phyloP scores from a whole-genome alignment of 2,113 vertebrate species.

The Tachysurus vachellii region DNA sequence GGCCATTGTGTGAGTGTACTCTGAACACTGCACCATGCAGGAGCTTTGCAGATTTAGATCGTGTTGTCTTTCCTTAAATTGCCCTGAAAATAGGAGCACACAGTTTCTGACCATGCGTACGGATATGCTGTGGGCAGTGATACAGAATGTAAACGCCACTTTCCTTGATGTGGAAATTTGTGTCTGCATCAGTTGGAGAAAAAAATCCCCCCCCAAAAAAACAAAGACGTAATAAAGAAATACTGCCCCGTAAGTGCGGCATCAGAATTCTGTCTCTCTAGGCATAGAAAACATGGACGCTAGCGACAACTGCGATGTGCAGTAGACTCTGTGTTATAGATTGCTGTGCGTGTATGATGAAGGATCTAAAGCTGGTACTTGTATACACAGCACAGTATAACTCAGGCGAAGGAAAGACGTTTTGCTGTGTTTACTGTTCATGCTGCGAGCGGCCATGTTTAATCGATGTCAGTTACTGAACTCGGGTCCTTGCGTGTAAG shows the following conservation, averaged over 20 bases:
- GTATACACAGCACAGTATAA: too few species aligned
- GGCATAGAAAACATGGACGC: too few species aligned
- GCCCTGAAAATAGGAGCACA: neutral
- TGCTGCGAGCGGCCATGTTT: neutral
- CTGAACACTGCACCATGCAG: neutral
- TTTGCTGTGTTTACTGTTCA: neutral
- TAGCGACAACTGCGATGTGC: too few species aligned
- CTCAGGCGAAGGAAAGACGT: neutral
- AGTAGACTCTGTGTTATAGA: too few species aligned
- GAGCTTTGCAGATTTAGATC: neutral
- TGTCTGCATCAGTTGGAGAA: neutral
- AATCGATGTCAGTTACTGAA: neutral
- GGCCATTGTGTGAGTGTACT: constrained; percentile 33
- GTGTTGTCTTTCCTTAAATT: neutral
- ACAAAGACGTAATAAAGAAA: neutral
- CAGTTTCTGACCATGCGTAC: too few species aligned
- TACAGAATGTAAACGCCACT: neutral
- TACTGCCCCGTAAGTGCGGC: neutral
- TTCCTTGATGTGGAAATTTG: neutral
- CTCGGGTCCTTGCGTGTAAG: neutral
- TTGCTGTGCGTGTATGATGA: too few species aligned
- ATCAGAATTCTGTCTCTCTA: neutral
- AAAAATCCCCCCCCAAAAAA: neutral
- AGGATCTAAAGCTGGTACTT: too few species aligned
- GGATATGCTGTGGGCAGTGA: neutral